Conservation (phyloP, 2,113 vertebrate species). For the Nymphicus hollandicus region DNA sequence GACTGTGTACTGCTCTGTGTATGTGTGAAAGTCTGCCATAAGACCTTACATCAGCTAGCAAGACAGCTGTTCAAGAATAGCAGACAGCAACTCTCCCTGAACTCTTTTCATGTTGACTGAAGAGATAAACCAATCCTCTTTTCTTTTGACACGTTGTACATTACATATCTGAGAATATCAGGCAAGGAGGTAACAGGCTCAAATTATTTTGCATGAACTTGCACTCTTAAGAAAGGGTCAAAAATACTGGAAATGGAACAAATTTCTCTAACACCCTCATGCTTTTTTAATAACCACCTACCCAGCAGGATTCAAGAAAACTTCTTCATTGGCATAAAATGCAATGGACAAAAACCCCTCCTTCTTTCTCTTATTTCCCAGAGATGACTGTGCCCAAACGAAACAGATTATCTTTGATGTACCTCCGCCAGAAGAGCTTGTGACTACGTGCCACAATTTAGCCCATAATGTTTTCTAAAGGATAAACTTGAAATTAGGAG, state of each 20-base stretch:
- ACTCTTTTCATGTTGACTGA: neutral
- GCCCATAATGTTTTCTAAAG: neutral
- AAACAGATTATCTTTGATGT: neutral
- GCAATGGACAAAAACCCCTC: neutral
- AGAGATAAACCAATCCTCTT: neutral
- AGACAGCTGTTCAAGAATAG: neutral
- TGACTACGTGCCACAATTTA: neutral
- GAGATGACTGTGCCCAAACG: neutral
- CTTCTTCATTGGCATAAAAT: neutral
- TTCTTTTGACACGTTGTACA: neutral
- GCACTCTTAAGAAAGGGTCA: neutral
- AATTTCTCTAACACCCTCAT: neutral
- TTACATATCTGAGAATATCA: neutral
- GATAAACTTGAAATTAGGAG: neutral
- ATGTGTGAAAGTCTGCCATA: constrained; percentile 10
- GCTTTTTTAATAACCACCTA: neutral
- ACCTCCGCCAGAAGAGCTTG: neutral
- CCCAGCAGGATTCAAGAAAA: neutral
- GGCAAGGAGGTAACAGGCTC: neutral
- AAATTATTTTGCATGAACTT: neutral
- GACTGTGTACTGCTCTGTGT: neutral
- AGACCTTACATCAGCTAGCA: neutral
- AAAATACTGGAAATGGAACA: neutral
- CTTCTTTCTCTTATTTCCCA: neutral
- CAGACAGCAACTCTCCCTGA: neutral